Evolutionary conservation across 2,113 vertebrate species (phyloP).

Genomic region (Hassar affinis): DNA sequence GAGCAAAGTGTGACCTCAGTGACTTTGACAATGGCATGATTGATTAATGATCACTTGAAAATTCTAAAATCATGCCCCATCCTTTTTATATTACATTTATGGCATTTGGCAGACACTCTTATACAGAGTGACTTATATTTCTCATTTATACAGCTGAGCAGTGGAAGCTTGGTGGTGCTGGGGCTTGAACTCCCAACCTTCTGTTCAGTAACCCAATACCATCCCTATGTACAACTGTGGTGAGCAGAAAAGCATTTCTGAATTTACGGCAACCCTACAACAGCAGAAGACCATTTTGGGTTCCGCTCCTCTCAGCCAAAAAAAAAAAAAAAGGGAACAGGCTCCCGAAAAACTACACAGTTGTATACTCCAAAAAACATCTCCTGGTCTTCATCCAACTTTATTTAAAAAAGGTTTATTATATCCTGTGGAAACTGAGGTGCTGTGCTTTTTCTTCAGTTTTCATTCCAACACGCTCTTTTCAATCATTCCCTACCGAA

Average conservation of each 20-base stretch:
- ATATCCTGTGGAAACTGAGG: neutral
- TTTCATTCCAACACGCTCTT: too few species aligned
- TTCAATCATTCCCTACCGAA: neutral
- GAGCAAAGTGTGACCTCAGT: neutral
- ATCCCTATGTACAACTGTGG: neutral
- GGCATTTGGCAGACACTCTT: too few species aligned
- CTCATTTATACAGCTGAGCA: too few species aligned
- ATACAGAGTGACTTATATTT: too few species aligned
- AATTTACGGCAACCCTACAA: neutral
- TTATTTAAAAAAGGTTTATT: neutral
- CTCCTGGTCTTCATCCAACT: neutral
- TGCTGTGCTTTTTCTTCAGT: neutral
- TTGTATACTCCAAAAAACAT: neutral
- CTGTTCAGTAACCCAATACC: too few species aligned
- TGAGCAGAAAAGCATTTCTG: neutral
- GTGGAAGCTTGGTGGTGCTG: too few species aligned
- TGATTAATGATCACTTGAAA: too few species aligned
- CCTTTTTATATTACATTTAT: too few species aligned
- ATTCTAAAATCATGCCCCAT: too few species aligned
- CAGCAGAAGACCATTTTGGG: neutral
- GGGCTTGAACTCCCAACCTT: too few species aligned
- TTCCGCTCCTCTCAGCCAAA: neutral
- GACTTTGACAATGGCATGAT: neutral
- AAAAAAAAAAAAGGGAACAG: too few species aligned
- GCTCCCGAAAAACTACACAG: neutral